Percentiles rank a stretch among this genome's conserved stretches.
These are phyloP conservation scores for Clamator glandarius DNA, from an alignment of 2,797 vertebrate genomes.

Conservation along the genomic window DNA sequence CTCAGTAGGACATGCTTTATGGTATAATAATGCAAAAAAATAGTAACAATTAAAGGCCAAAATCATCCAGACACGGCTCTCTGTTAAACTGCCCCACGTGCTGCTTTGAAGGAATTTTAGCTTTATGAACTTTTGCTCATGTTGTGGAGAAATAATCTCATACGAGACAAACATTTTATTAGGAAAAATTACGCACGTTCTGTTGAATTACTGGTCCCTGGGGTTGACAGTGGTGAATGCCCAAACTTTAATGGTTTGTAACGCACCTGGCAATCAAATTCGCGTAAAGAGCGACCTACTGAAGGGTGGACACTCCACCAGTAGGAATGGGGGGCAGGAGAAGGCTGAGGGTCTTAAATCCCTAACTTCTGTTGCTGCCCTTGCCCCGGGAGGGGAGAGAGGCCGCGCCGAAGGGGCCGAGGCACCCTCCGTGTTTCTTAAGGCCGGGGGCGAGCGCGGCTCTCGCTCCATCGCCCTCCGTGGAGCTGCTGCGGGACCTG, in stretches of 20 bases:
- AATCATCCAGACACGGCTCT: background rate
- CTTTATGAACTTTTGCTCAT: background rate
- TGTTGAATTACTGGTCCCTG: background rate
- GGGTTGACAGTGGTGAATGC: too few species aligned
- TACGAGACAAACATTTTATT: background rate
- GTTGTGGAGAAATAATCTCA: background rate
- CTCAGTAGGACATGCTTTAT: background rate
- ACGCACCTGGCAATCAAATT: background rate
- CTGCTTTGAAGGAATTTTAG: background rate
- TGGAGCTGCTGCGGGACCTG: too few species aligned
- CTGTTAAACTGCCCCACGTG: background rate
- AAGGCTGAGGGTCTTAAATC: background rate
- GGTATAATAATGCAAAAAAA: background rate
- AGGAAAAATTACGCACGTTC: background rate
- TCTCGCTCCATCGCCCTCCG: fast-evolving
- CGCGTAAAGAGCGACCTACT: background rate
- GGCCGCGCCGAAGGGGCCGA: too few species aligned
- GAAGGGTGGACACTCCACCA: background rate
- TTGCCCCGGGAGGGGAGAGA: background rate
- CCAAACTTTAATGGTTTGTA: background rate
- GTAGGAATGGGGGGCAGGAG: background rate
- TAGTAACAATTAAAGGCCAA: background rate
- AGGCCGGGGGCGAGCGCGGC: too few species aligned
- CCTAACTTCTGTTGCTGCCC: background rate
- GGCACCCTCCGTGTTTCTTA: too few species aligned